phyloP scores from a whole-genome alignment of 2,888 invertebrate genomes.

The Isotomurus palustris region DNA sequence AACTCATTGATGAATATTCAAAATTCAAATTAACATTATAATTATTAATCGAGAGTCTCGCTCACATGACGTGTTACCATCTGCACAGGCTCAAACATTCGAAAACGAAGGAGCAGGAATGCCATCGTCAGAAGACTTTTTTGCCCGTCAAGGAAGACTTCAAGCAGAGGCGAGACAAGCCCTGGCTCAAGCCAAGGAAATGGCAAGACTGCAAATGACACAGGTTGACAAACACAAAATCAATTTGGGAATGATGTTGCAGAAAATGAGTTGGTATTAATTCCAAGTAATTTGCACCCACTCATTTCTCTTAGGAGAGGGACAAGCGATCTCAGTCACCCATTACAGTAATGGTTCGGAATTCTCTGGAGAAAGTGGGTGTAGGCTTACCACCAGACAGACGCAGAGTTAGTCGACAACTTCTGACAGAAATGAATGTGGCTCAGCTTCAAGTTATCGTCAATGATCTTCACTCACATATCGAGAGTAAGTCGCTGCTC shows the following conservation, averaged over 20 bases:
- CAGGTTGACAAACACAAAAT: too few relatives aligned
- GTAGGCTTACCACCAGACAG: slow-evolving; percentile 77
- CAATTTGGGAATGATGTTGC: too few relatives aligned
- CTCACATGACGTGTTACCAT: too few relatives aligned
- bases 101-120: too few relatives aligned
- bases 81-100: too few relatives aligned
- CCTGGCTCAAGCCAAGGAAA: slow-evolving; percentile 81
- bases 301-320: background rate
- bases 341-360: slow-evolving; percentile 78
- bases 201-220: slow-evolving; percentile 75
- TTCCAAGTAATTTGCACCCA: background rate
- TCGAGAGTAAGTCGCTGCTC: slow-evolving; percentile 60
- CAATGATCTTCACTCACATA: slow-evolving; percentile 89
- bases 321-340: slow-evolving; percentile 52
- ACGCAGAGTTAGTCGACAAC: slow-evolving; percentile 74
- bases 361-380: slow-evolving; percentile 67
- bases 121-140: slow-evolving; percentile 80
- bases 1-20: too few relatives aligned
- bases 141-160: slow-evolving; percentile 71
- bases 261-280: too few relatives aligned
- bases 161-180: slow-evolving; percentile 84
- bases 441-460: slow-evolving; percentile 90
- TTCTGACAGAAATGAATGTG: slow-evolving; percentile 87
- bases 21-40: too few relatives aligned
- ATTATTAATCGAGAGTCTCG: too few relatives aligned